Evolutionary conservation across 2,888 invertebrate species (phyloP).

Genomic region (Sinotaia quadrata): DNA sequence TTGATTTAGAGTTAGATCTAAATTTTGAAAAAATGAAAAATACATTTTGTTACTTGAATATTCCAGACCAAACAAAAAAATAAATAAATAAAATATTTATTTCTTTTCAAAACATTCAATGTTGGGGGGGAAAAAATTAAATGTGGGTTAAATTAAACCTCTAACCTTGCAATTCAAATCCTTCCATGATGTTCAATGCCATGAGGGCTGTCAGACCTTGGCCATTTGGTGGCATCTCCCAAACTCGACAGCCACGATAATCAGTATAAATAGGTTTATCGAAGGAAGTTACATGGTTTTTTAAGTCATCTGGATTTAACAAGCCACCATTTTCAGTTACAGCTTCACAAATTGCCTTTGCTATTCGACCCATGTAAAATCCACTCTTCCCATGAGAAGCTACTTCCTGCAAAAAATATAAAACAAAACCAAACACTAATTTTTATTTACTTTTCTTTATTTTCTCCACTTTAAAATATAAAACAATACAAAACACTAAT

Average conservation of each 20-base stretch:
- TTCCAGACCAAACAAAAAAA: too few relatives aligned
- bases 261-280: constrained; percentile 63
- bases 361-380: constrained; percentile 68
- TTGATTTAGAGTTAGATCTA: too few relatives aligned
- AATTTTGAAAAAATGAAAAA: too few relatives aligned
- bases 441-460: background rate
- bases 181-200: constrained; percentile 70
- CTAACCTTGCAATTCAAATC: constrained; percentile 65
- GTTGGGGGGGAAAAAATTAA: too few relatives aligned
- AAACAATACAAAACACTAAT: too few relatives aligned
- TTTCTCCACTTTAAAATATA: background rate
- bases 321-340: constrained; percentile 64
- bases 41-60: too few relatives aligned
- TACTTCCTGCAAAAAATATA: constrained; percentile 47
- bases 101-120: too few relatives aligned
- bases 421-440: too few relatives aligned
- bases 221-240: constrained; percentile 72
- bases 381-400: constrained; percentile 57
- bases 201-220: constrained; percentile 72
- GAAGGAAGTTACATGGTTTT: constrained; percentile 52
- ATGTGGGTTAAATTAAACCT: too few relatives aligned
- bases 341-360: constrained; percentile 59
- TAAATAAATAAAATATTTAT: too few relatives aligned
- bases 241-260: constrained; percentile 65
- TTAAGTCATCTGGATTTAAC: constrained; percentile 65